phyloP scores from a whole-genome alignment of 2,888 invertebrate species.

The Epistrophe grossulariae region DNA sequence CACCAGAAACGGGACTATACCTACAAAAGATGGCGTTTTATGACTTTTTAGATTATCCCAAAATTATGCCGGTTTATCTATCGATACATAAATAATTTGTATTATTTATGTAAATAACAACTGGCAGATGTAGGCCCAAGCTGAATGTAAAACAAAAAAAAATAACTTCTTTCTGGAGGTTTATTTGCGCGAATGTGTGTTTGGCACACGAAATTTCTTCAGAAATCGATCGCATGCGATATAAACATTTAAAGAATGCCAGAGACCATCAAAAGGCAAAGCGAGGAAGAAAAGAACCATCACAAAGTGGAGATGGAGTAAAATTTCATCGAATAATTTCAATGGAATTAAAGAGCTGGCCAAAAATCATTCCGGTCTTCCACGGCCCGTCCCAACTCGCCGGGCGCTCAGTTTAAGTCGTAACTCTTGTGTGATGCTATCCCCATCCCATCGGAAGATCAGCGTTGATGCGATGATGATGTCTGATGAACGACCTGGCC shows the following conservation, averaged over 20 bases:
- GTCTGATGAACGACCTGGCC: constrained; percentile 74
- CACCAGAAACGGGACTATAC: constrained; percentile 45
- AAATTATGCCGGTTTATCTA: not conserved
- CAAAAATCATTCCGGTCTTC: constrained; percentile 47
- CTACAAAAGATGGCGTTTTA: constrained; percentile 62
- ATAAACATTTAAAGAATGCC: constrained; percentile 74
- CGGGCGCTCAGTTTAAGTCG: constrained; percentile 19
- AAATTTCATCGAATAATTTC: constrained; percentile 72
- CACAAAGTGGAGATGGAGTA: constrained; percentile 54
- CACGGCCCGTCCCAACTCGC: not conserved
- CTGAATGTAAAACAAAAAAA: not conserved
- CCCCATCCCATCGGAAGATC: constrained; percentile 61
- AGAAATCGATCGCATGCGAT: constrained; percentile 76
- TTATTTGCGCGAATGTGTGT: constrained; percentile 42
- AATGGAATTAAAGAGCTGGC: constrained; percentile 71
- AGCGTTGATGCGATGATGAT: constrained; percentile 75
- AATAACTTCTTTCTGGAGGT: not conserved
- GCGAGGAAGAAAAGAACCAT: constrained; percentile 17
- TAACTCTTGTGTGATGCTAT: constrained; percentile 66
- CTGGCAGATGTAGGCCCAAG: constrained; percentile 51
- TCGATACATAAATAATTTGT: not conserved
- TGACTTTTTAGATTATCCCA: constrained; percentile 40
- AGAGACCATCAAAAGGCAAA: constrained; percentile 3
- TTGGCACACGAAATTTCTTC: constrained; percentile 68
- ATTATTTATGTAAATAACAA: constrained; percentile 43